These are phyloP conservation scores for Andrena hattorfiana DNA, from an alignment of 2,888 invertebrate species.

Conservation along the genomic window DNA sequence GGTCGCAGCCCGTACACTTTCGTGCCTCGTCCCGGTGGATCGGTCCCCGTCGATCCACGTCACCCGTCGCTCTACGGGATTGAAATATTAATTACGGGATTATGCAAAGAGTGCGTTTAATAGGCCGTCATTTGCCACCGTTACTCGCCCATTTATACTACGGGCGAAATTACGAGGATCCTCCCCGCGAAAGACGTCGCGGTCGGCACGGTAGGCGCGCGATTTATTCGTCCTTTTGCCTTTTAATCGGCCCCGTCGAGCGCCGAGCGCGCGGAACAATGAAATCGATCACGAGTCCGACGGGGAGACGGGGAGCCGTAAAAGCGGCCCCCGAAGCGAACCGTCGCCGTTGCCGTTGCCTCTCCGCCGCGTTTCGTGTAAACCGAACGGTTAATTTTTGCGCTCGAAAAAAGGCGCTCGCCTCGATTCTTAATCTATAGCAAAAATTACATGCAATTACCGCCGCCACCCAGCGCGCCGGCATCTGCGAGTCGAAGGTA, in stretches of 20 bases:
- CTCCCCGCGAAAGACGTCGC: background rate
- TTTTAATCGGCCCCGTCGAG: slow-evolving; percentile 24
- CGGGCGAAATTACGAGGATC: slow-evolving; percentile 7
- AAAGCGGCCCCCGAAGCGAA: background rate
- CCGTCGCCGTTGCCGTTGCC: slow-evolving; percentile 5
- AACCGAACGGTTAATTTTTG: slow-evolving; percentile 62
- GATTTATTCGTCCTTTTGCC: background rate
- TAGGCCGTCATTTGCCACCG: slow-evolving; percentile 13
- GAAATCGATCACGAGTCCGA: slow-evolving; percentile 40
- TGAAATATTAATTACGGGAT: slow-evolving; percentile 45
- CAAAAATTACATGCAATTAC: slow-evolving; percentile 76
- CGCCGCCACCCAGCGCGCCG: slow-evolving; percentile 73
- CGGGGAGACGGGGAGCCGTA: background rate
- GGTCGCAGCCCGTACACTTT: slow-evolving; percentile 21
- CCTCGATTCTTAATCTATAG: slow-evolving; percentile 75
- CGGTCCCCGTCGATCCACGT: slow-evolving; percentile 16
- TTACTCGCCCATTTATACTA: slow-evolving; percentile 13
- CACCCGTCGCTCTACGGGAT: slow-evolving; percentile 18
- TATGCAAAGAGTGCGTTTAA: slow-evolving; percentile 20
- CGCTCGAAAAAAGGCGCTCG: slow-evolving; percentile 56
- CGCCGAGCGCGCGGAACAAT: slow-evolving; percentile 30
- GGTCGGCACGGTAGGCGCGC: background rate
- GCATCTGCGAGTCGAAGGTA: slow-evolving; percentile 74
- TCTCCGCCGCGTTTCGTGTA: slow-evolving; percentile 38
- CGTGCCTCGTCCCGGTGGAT: slow-evolving; percentile 21